A percentile compares a stretch with the other conserved stretches of the same genome.
phyloP scores from a whole-genome alignment of 2,113 vertebrate genomes.

The Rostratula benghalensis region DNA sequence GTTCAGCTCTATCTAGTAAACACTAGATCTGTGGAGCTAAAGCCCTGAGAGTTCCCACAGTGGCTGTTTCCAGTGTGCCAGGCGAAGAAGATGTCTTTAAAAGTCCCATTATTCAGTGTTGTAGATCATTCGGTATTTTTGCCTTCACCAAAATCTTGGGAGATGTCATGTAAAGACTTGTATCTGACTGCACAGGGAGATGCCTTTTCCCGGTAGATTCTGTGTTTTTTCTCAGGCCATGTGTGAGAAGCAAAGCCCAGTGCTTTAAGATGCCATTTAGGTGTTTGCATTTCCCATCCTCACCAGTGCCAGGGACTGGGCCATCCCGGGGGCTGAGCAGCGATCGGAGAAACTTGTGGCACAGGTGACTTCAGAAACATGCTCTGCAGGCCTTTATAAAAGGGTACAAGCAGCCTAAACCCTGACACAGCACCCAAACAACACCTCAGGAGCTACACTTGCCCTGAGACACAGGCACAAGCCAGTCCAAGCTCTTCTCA shows the following conservation, averaged over 20 bases:
- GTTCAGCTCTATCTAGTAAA: background rate
- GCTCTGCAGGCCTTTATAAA: background rate
- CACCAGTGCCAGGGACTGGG: background rate
- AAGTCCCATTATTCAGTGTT: background rate
- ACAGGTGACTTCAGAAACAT: background rate
- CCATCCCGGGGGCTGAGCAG: background rate
- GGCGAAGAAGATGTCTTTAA: background rate
- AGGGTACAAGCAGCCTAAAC: background rate
- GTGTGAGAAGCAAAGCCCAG: background rate
- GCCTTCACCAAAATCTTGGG: background rate
- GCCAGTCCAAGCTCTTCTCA: accelerated
- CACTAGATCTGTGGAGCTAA: background rate
- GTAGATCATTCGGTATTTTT: background rate
- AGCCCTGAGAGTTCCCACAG: background rate
- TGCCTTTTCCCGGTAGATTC: background rate
- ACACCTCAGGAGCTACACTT: background rate
- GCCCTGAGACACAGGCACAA: background rate
- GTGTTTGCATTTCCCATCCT: background rate
- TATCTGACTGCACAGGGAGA: background rate
- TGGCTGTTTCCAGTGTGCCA: background rate
- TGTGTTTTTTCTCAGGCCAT: background rate
- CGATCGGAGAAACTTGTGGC: background rate
- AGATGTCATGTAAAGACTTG: background rate
- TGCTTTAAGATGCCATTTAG: background rate
- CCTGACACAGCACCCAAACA: background rate